Conservation (phyloP, 2,888 invertebrate genomes). For the Resseliella maxima region DNA sequence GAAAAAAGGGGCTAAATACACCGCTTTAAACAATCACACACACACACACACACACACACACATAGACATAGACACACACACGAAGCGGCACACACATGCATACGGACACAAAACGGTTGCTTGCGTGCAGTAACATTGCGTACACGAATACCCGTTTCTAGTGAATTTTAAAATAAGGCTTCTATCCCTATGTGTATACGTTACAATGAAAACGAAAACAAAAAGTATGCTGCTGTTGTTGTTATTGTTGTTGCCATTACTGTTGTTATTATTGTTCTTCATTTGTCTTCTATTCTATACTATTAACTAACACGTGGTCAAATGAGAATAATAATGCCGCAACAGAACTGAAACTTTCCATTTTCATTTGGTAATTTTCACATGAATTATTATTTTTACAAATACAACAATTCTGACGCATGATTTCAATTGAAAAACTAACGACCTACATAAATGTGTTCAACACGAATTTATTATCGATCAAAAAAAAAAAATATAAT, state of each 20-base stretch:
- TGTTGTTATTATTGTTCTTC: too few species aligned
- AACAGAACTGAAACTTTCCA: neutral
- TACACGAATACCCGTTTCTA: neutral
- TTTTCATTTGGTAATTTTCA: constrained; percentile 13
- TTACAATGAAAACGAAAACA: too few species aligned
- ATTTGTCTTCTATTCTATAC: too few species aligned
- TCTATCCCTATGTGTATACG: neutral
- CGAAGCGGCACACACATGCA: too few species aligned
- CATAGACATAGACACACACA: too few species aligned
- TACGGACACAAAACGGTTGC: neutral
- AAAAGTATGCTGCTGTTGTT: too few species aligned
- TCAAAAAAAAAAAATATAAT: too few species aligned
- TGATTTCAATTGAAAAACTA: neutral
- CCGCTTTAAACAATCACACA: neutral
- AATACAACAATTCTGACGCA: neutral
- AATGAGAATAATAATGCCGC: neutral
- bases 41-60: too few species aligned
- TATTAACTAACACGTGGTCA: neutral
- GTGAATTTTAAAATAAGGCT: neutral
- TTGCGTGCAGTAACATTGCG: neutral
- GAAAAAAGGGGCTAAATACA: neutral
- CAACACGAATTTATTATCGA: neutral
- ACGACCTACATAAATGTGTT: neutral
- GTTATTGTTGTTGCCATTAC: too few species aligned
- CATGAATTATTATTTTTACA: neutral